Conservation (phyloP, 2,797 vertebrate genomes). For the Phylloscopus collybita region DNA sequence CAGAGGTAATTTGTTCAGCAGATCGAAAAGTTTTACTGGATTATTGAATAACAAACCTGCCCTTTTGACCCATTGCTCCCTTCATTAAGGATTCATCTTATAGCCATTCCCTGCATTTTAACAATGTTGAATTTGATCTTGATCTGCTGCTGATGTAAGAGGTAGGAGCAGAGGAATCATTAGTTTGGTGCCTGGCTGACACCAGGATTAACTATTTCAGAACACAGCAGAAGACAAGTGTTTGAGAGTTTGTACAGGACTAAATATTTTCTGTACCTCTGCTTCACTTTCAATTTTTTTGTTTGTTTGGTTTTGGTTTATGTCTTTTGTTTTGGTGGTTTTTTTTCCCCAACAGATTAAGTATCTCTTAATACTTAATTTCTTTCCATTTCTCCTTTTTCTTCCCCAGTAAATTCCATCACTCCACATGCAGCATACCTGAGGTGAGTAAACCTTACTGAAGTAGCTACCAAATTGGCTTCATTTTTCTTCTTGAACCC, state of each 20-base stretch:
- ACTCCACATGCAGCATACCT: not conserved
- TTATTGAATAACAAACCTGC: not conserved
- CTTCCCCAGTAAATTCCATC: not conserved
- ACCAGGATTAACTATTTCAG: not conserved
- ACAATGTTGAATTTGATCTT: not conserved
- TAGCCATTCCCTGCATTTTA: not conserved
- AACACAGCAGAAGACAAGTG: not conserved
- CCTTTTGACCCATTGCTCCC: not conserved
- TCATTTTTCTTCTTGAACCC: not conserved
- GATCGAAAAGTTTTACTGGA: not conserved
- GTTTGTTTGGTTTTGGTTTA: not conserved
- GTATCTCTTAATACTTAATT: not conserved
- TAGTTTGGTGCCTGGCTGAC: not conserved
- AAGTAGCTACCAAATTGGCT: not conserved
- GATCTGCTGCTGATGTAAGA: not conserved
- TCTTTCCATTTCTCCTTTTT: not conserved
- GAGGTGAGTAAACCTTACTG: not conserved
- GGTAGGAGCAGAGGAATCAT: not conserved
- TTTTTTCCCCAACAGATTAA: rapidly evolving
- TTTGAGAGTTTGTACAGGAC: not conserved
- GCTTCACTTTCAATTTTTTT: not conserved
- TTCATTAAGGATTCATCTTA: not conserved
- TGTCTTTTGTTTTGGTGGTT: not conserved
- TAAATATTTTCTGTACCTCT: not conserved
- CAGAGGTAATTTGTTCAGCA: not conserved